Base-by-base conservation (phyloP, 2,888 invertebrate species). In the Frankliniella fusca region DNA sequence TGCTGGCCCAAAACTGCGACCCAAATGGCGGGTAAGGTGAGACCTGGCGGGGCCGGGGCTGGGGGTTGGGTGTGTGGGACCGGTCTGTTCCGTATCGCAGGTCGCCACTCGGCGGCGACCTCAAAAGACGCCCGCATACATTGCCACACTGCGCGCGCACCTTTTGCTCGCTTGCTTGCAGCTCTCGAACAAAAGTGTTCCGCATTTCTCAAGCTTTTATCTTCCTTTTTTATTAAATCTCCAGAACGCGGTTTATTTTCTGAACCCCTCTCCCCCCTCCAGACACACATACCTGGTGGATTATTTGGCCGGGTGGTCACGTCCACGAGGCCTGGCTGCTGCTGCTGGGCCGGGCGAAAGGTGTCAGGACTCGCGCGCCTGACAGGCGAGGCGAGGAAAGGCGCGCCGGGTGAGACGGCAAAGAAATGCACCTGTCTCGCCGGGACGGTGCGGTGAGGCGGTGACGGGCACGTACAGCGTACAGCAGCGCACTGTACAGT, bases 321-420 rank as follows among this genome's bases (percentile, higher is more conserved):
- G 70, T 76, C 70, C 61, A 61, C 61, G 61, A 12, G 23, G 70
- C 70, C 54, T 5, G 70, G 70, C 70, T 10, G 70, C 50, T 15
- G n/a, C 50, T 23, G 70, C 70, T 23, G 0, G 20, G n/a, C 65
- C 65, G 23, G 70, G 23, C n/a, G n/a, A 70, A 27, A 76, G 70
- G 70, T 76, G 70, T 76, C 70, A 76, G 70, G 27, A 76, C 70
- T 76, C 70, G 20, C 70, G 70, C 70, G 70, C 70, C 70, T 54
- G 54, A 12, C 54, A 54, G 54, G 54, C 54, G 54, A 7, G 54
- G 54, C 54, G 18, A 18, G 18, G 18, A 11, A 15, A 7, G 18
- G 61, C 54, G 54, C 54, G 8, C 15, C 54, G 54, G 54, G 20
- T 18, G 61, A n/a, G 61, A 7, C 54, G 8, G 54, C 54, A 54